Evolutionary conservation across 2,797 vertebrate genomes (phyloP), one percentile per base, ranked within the genome.

Genomic region (Cyclopterus lumpus): DNA sequence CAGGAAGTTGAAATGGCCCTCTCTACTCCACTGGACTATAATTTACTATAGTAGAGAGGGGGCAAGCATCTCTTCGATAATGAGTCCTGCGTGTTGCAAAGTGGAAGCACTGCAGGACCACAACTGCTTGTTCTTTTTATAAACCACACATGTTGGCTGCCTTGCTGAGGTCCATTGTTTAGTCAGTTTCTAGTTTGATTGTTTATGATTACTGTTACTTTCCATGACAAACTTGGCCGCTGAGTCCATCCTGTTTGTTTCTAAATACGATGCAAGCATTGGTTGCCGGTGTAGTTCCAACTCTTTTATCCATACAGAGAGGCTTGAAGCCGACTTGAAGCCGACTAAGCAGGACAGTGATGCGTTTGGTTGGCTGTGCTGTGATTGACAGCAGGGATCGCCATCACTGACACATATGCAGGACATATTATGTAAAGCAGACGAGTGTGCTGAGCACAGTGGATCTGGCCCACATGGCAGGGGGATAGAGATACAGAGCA

Each of bases 331-430:
- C 60, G 53, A 81, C 55, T 75, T 2, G 4, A 48, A 30, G 75
- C 60, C 60, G 53, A 81, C 68, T 77, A 76, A 79, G 83, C 84
- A 83, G 75, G 73, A 71, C 79, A 49, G 48, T 49, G 48, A 74
- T 85, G 77, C 67, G 78, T 82, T 73, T 82, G 85, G 83, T 66
- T 77, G 85, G 83, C 77, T 81, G 80, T 57, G 73, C 85, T 83
- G 89, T 91, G 92, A 94, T 57, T 89, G 92, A 91, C 92, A 91
- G 91, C 85, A 76, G 82, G 92, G 90, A 93, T 92, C 89, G 87
- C 80, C 77, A 82, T 90, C 83, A 69, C 78, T 82, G 86, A 92
- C 89, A 92, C 92, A 93, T 88, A 87, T 91, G 84, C 82, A 78
- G 90, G 88, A 77, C 89, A 87, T 91, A 93, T 93, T 93, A 91